Evolutionary conservation across 2,888 invertebrate genomes (phyloP).

Genomic region (Perdita meconis): DNA sequence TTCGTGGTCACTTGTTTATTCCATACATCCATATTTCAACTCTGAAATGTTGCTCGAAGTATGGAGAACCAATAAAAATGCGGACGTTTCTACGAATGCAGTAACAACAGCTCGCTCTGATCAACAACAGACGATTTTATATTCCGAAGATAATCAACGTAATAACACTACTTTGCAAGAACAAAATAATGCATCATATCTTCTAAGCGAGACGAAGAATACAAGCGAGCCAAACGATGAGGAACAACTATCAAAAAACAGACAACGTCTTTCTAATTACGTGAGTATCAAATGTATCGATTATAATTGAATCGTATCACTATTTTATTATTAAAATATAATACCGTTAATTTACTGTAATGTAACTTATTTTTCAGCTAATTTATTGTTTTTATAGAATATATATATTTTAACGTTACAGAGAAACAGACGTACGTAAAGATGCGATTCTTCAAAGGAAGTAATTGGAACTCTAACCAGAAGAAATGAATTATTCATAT

Average conservation of each 20-base stretch:
- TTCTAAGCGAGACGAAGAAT: constrained; percentile 29
- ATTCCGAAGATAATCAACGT: constrained; percentile 25
- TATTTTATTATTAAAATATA: not conserved
- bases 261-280: constrained; percentile 40
- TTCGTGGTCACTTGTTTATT: constrained; percentile 66
- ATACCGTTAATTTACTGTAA: not conserved
- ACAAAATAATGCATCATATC: constrained; percentile 37
- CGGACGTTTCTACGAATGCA: constrained; percentile 40
- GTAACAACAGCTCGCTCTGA: constrained; percentile 24
- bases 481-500: too few species aligned
- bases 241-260: constrained; percentile 34
- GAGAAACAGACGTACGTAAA: constrained; percentile 46
- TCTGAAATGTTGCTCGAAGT: constrained; percentile 62
- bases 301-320: not conserved
- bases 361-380: not conserved
- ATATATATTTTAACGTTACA: constrained; percentile 29
- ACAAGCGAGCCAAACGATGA: too few species aligned
- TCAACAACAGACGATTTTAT: constrained; percentile 23
- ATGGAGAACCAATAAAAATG: constrained; percentile 54
- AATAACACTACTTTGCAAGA: constrained; percentile 43
- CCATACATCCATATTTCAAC: constrained; percentile 67
- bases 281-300: constrained; percentile 30
- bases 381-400: not conserved
- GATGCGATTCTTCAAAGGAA: constrained; percentile 23
- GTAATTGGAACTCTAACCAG: too few species aligned